phyloP scores from a whole-genome alignment of 2,797 vertebrate species.

The Macrochelys suwanniensis region DNA sequence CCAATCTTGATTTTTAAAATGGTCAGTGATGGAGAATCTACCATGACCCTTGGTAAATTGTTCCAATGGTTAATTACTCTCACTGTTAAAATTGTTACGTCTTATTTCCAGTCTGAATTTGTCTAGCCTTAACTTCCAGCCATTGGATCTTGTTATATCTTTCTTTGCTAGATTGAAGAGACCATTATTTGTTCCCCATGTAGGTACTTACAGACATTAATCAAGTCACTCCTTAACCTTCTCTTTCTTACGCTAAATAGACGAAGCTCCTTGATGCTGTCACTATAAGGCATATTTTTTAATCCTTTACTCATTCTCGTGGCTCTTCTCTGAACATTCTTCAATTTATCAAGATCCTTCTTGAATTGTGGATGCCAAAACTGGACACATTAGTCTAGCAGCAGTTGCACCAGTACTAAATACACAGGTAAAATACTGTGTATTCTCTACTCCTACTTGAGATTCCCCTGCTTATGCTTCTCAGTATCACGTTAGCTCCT shows the following conservation, averaged over 20 bases:
- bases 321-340: not conserved
- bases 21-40: not conserved
- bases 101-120: not conserved
- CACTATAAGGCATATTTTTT: not conserved
- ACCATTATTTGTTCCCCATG: not conserved
- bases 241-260: not conserved
- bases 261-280: not conserved
- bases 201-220: not conserved
- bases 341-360: not conserved
- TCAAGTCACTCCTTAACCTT: not conserved
- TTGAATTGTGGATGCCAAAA: not conserved
- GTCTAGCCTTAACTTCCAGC: not conserved
- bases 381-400: not conserved
- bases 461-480: not conserved
- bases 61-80: not conserved
- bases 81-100: not conserved
- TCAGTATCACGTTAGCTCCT: not conserved
- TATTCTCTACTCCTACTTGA: not conserved
- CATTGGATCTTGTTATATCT: not conserved
- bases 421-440: not conserved
- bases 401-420: not conserved
- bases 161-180: not conserved
- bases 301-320: not conserved
- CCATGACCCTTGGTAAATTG: not conserved
- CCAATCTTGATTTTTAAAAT: not conserved